These are phyloP conservation scores for Caenorhabditis doughertyi DNA, from an alignment of 2,888 invertebrate genomes.

Conservation along the genomic window DNA sequence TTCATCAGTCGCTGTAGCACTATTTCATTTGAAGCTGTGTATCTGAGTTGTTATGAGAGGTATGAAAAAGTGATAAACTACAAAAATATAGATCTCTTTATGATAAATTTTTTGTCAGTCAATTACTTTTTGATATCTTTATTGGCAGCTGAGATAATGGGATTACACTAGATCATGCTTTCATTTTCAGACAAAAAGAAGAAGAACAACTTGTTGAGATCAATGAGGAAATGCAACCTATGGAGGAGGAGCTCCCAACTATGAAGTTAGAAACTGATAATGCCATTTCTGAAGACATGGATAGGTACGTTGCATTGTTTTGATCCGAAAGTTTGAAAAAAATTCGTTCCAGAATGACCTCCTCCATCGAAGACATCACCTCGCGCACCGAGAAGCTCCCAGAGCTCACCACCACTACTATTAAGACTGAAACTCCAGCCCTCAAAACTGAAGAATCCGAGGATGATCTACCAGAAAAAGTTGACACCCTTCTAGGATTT, in stretches of 20 bases:
- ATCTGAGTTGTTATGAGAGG: too few species aligned
- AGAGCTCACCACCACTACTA: background rate
- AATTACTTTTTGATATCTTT: too few species aligned
- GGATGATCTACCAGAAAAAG: conserved; percentile 61
- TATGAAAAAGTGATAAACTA: too few species aligned
- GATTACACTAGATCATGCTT: too few species aligned
- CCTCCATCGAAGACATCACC: conserved; percentile 55
- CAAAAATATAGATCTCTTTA: too few species aligned
- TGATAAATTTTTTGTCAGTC: too few species aligned
- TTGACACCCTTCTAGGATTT: conserved; percentile 62
- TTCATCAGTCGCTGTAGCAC: too few species aligned
- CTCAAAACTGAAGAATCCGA: background rate
- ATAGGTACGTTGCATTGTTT: too few species aligned
- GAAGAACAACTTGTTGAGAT: conserved; percentile 14
- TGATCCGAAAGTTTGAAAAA: too few species aligned
- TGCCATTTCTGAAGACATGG: conserved; percentile 24
- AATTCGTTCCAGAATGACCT: too few species aligned
- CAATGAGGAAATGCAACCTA: background rate
- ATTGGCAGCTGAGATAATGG: too few species aligned
- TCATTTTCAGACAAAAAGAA: conserved; percentile 25
- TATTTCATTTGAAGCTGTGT: too few species aligned
- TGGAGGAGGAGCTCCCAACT: conserved; percentile 18
- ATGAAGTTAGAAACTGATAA: conserved; percentile 35
- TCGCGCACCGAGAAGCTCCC: conserved; percentile 9
- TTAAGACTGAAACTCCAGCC: background rate